These are phyloP conservation scores for Amazona ochrocephala DNA, from an alignment of 2,797 vertebrate genomes.

Conservation along the genomic window DNA sequence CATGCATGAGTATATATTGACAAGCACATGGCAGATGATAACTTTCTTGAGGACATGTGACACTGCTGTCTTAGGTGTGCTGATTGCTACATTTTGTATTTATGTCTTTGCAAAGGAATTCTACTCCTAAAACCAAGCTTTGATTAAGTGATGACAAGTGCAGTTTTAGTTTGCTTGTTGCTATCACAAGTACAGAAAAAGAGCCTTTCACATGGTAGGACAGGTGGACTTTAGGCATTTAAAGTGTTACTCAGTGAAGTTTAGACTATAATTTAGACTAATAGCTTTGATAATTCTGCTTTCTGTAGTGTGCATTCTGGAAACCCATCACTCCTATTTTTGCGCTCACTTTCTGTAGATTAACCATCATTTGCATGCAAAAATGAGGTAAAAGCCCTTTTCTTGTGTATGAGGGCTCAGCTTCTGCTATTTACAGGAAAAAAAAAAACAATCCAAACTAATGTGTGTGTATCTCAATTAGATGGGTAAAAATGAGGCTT, in stretches of 20 bases:
- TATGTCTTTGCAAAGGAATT: background rate
- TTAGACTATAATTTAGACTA: background rate
- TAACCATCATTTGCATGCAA: slow-evolving; percentile 40
- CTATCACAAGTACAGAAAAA: background rate
- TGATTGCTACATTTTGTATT: background rate
- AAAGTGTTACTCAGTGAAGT: background rate
- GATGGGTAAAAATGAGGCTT: background rate
- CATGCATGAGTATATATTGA: slow-evolving; percentile 56
- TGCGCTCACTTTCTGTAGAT: background rate
- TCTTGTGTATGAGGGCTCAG: background rate
- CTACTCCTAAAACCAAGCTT: background rate
- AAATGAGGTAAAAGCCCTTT: background rate
- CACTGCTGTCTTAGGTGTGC: background rate
- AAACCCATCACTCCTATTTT: background rate
- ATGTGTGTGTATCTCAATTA: background rate
- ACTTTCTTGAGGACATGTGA: background rate
- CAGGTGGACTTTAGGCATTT: background rate
- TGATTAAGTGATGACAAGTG: background rate
- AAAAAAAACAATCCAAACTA: background rate
- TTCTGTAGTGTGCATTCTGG: background rate
- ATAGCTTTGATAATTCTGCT: background rate
- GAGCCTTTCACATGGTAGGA: background rate
- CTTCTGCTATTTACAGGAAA: background rate
- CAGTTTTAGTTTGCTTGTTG: background rate
- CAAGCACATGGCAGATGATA: background rate